Percentiles rank a stretch among this genome's conserved stretches.
Conservation (phyloP, 2,888 invertebrate species). For the Orchesella flavescens region DNA sequence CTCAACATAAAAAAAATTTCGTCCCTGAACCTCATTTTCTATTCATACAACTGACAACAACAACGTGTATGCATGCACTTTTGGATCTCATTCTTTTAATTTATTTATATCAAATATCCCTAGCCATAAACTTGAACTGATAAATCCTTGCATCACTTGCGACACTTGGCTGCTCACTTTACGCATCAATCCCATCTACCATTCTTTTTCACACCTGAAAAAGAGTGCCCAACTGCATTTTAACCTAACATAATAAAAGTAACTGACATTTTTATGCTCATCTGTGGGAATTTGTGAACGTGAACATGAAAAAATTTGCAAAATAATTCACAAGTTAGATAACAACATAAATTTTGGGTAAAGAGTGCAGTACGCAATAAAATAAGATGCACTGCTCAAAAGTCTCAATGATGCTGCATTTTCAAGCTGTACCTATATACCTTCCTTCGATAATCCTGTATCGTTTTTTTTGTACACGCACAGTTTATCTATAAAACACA, state of each 20-base stretch:
- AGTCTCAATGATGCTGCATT: neutral
- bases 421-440: neutral
- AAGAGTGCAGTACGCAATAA: too few relatives aligned
- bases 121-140: neutral
- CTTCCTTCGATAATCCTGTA: neutral
- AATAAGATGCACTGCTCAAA: neutral
- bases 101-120: neutral
- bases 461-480: too few relatives aligned
- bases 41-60: slow-evolving; percentile 2
- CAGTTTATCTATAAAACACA: slow-evolving; percentile 6
- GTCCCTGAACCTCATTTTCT: slow-evolving; percentile 47
- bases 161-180: neutral
- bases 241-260: too few relatives aligned
- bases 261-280: too few relatives aligned
- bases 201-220: neutral
- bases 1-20: slow-evolving; percentile 1
- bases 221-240: too few relatives aligned
- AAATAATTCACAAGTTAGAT: too few relatives aligned
- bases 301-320: too few relatives aligned
- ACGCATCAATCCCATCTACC: neutral
- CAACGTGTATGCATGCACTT: neutral
- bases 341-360: too few relatives aligned
- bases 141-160: neutral
- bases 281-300: too few relatives aligned
- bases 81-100: neutral